These are phyloP conservation scores for Eupithecia abbreviata DNA, from an alignment of 2,888 invertebrate species.

Conservation along the genomic window DNA sequence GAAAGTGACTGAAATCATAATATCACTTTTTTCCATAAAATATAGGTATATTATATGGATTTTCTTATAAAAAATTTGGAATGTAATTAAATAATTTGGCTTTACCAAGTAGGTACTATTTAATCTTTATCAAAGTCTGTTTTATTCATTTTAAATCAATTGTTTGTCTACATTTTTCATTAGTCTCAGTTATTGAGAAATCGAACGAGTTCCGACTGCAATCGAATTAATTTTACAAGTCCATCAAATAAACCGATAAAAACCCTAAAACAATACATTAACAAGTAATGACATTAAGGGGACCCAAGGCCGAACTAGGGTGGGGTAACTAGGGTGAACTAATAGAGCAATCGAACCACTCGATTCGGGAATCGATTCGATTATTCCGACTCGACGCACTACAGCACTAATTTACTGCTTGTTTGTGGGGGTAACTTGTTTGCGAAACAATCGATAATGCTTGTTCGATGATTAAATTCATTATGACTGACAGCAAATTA, in stretches of 20 bases:
- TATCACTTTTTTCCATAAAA: too few species aligned
- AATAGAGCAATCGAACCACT: constrained; percentile 72
- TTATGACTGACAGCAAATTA: not conserved
- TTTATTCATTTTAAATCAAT: not conserved
- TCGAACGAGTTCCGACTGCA: not conserved
- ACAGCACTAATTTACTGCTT: constrained; percentile 50
- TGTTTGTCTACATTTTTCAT: not conserved
- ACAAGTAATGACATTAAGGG: constrained; percentile 61
- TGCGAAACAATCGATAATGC: constrained; percentile 12
- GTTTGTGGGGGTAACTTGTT: constrained; percentile 30
- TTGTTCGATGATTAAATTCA: not conserved
- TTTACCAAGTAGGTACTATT: too few species aligned
- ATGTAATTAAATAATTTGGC: too few species aligned
- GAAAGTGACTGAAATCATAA: too few species aligned
- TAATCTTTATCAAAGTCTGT: not conserved
- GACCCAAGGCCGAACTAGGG: constrained; percentile 42
- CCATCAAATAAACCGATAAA: constrained; percentile 41
- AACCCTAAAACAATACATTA: constrained; percentile 67
- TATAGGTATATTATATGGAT: too few species aligned
- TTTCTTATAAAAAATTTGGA: too few species aligned
- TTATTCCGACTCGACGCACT: constrained; percentile 66
- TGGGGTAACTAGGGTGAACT: constrained; percentile 66
- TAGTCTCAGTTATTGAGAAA: not conserved
- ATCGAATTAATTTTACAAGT: constrained; percentile 12
- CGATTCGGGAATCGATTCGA: constrained; percentile 67